phyloP scores from a whole-genome alignment of 2,797 vertebrate genomes.

The Rhodeus uyekii region DNA sequence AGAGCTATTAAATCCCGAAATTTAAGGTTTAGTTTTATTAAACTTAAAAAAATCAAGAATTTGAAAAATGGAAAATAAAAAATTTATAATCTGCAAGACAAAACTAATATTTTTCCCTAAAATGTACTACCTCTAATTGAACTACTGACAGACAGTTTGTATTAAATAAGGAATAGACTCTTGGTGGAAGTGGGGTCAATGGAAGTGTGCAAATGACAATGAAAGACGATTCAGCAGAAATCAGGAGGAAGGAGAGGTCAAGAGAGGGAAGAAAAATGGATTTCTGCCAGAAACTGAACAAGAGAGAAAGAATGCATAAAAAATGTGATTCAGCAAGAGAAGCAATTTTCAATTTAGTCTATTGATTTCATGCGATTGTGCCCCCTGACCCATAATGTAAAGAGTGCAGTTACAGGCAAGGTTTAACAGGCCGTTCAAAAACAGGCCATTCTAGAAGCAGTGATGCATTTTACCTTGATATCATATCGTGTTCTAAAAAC shows the following conservation, averaged over 20 bases:
- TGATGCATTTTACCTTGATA: not conserved
- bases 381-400: not conserved
- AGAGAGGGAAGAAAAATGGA: constrained; percentile 13
- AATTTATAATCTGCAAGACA: not conserved
- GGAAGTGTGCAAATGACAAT: constrained; percentile 17
- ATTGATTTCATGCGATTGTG: not conserved
- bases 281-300: constrained; percentile 29
- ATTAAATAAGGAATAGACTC: not conserved
- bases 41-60: not conserved
- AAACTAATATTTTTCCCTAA: not conserved
- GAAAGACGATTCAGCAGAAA: constrained; percentile 45
- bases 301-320: not conserved
- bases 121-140: not conserved
- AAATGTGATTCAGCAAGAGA: constrained; percentile 10
- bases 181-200: constrained; percentile 4
- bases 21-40: not conserved
- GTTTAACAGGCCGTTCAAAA: not conserved
- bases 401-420: not conserved
- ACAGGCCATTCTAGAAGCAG: no score
- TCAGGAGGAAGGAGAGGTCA: constrained; percentile 20
- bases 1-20: no score
- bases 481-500: not conserved
- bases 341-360: not conserved
- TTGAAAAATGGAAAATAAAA: not conserved
- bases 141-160: not conserved